Evolutionary conservation across 2,888 invertebrate genomes (phyloP), one percentile per base, ranked within the genome.

Genomic region (Euplexia lucipara): DNA sequence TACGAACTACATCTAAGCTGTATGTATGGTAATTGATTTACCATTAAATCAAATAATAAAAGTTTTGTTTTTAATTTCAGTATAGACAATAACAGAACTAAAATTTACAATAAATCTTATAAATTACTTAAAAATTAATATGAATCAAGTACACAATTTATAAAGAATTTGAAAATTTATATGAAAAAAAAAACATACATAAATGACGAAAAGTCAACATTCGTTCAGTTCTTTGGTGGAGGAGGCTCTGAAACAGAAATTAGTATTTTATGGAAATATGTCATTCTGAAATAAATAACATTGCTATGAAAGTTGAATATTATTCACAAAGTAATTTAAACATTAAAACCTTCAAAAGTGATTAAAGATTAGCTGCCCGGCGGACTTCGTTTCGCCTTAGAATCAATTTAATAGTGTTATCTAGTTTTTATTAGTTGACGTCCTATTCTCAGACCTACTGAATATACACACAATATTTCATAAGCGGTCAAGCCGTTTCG

Each of bases 21-120:
- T 67, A 73, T 82, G 84, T 84, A 83, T 70, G 90, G 89, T 90
- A 88, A 87, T 84, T 79, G 81, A 87, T 84, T 87, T 90, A 86
- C 90, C 89, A 90, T 85, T 82, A 81, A 81, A 82, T 77, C 75
- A 70, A 70, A 71, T 58, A 69, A 65, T 37, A 63, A 74, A 64
- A 65, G 58, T 52, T n/a, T 59, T 61, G 58, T 72, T 56, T 78
- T 79, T 82, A 61, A 62, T 78, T 78, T 70, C 37, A 35, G 18
- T 26, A 45, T 32, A 44, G 51, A 37, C 30, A 12, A 39, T 18
- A 57, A 34, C 35, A 72, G 52, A 54, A 62, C 49, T 34, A 66
- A 48, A 60, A 65, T 67, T 58, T 67, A 41, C 45, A 53, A 56
- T 61, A 59, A 39, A 48, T 44, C 47, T 53, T 63, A 76, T 5